Evolutionary conservation across 2,888 invertebrate genomes (phyloP).

Genomic region (Phlogophora meticulosa): DNA sequence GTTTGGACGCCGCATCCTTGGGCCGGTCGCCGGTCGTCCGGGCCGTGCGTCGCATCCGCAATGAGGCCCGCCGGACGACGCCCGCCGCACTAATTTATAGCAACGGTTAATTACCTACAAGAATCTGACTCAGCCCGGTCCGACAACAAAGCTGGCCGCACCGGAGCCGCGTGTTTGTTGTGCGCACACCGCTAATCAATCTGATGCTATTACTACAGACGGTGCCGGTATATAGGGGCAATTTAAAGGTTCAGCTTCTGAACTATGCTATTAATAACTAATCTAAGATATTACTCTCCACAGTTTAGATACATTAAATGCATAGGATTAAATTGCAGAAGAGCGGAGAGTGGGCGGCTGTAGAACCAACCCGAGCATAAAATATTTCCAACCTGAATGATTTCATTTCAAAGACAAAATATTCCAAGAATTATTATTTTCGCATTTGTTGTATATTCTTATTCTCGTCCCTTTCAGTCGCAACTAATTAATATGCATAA

Average conservation of each 20-base stretch:
- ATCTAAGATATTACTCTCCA: neutral
- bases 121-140: slow-evolving; percentile 81
- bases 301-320: neutral
- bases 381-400: slow-evolving; percentile 36
- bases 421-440: slow-evolving; percentile 65
- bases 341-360: neutral
- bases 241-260: slow-evolving; percentile 5
- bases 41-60: slow-evolving; percentile 81
- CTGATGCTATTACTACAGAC: slow-evolving; percentile 62
- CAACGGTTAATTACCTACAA: slow-evolving; percentile 87
- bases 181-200: slow-evolving; percentile 69
- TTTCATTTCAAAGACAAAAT: slow-evolving; percentile 60
- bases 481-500: slow-evolving; percentile 86
- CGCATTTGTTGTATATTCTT: slow-evolving; percentile 63
- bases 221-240: slow-evolving; percentile 17
- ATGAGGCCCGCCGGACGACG: slow-evolving; percentile 75
- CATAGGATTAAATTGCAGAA: slow-evolving; percentile 1
- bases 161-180: slow-evolving; percentile 72
- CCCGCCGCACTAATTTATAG: slow-evolving; percentile 83
- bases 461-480: slow-evolving; percentile 65
- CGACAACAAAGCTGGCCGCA: slow-evolving; percentile 72
- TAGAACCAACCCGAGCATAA: slow-evolving; percentile 13
- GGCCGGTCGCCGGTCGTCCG: slow-evolving; percentile 69
- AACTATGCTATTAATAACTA: neutral
- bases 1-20: slow-evolving; percentile 84